phyloP scores from a whole-genome alignment of 2,113 vertebrate species.

The Xenotilapia flavipinnis region DNA sequence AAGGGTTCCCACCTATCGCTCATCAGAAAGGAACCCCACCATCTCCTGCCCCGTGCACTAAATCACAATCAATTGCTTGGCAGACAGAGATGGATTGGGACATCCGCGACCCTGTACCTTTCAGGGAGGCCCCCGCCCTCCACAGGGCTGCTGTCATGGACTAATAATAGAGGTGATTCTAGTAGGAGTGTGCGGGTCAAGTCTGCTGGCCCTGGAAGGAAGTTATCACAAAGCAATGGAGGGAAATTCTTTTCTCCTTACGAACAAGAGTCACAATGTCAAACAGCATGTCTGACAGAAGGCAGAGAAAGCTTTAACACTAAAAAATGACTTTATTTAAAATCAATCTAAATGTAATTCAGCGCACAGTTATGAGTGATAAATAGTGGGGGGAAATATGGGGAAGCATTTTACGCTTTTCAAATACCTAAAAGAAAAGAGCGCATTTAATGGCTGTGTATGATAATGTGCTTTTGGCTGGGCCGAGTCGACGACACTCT shows the following conservation, averaged over 20 bases:
- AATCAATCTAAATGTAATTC: background rate
- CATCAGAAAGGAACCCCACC: slow-evolving; percentile 61
- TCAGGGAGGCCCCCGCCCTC: slow-evolving; percentile 28
- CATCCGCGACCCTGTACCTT: slow-evolving; percentile 60
- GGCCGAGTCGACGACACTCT: background rate
- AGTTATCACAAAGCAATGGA: slow-evolving; percentile 59
- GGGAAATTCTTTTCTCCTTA: slow-evolving; percentile 56
- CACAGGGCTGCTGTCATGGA: slow-evolving; percentile 62
- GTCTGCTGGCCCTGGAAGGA: slow-evolving; percentile 61
- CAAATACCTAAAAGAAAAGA: background rate
- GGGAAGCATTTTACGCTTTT: background rate
- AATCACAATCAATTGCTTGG: slow-evolving; percentile 58
- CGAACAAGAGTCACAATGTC: slow-evolving; percentile 35
- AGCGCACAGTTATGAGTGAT: background rate
- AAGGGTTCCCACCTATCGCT: slow-evolving; percentile 59
- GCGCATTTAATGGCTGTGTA: fast-evolving
- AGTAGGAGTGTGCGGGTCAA: slow-evolving; percentile 64
- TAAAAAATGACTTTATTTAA: background rate
- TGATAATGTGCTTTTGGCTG: background rate
- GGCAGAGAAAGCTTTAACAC: background rate
- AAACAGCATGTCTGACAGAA: slow-evolving; percentile 40
- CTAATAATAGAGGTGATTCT: slow-evolving; percentile 66
- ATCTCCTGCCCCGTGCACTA: slow-evolving; percentile 43
- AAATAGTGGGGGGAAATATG: background rate
- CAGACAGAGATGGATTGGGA: slow-evolving; percentile 74